Evolutionary conservation across 2,113 vertebrate species (phyloP).

Genomic region (Pogonocichla stellata): DNA sequence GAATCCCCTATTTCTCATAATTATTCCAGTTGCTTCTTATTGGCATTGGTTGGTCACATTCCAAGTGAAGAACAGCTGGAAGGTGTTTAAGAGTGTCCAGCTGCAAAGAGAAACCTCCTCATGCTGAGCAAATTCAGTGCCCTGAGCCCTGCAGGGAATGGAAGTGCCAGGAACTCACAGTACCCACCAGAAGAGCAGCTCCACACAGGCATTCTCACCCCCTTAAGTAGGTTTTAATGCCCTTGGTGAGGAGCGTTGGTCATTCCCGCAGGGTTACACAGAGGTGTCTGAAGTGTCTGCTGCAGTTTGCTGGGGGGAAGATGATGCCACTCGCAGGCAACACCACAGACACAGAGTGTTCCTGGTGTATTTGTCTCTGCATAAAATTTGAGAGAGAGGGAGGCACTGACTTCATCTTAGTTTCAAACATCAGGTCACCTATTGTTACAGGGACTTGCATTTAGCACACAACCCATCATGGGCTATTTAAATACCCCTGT

Average conservation of each 20-base stretch:
- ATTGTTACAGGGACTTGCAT: neutral
- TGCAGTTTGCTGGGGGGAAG: neutral
- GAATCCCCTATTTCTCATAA: neutral
- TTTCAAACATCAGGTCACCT: neutral
- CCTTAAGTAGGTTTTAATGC: neutral
- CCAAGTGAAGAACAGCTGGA: neutral
- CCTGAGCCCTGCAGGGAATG: neutral
- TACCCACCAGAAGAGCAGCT: neutral
- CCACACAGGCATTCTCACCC: accelerated
- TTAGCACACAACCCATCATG: neutral
- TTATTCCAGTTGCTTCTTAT: neutral
- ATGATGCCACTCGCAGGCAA: accelerated
- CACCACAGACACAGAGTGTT: neutral
- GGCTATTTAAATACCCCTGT: neutral
- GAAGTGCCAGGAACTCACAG: neutral
- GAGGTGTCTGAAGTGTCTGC: neutral
- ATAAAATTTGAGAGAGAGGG: neutral
- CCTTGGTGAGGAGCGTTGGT: accelerated
- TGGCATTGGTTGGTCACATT: neutral
- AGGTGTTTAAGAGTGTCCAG: neutral
- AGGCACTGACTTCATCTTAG: neutral
- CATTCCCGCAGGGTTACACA: neutral
- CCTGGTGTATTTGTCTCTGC: neutral
- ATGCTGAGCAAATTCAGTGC: accelerated
- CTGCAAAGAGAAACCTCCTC: neutral